Evolutionary conservation across 1,140 invertebrate species (phyloP).

Genomic region (Aradophagus sp.): DNA sequence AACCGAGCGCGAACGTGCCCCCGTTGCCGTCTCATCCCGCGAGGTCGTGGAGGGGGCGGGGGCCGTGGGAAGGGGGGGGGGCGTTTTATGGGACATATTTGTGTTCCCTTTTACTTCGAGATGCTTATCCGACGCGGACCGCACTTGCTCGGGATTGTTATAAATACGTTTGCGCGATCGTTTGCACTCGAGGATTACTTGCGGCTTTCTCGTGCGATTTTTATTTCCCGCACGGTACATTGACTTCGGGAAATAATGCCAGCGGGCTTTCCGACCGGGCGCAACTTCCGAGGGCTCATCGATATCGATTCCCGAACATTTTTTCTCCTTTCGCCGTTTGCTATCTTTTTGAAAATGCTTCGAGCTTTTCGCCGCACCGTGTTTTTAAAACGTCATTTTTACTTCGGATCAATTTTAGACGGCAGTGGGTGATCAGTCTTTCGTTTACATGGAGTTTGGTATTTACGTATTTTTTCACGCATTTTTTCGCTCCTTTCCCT

Average conservation of each 20-base stretch:
- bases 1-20: constrained; percentile 62
- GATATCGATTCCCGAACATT: constrained; percentile 17
- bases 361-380: neutral
- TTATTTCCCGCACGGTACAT: constrained; percentile 33
- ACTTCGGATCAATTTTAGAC: too few relatives aligned
- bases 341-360: too few relatives aligned
- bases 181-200: constrained; percentile 38
- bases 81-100: constrained; percentile 41
- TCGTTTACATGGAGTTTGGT: too few relatives aligned
- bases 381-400: too few relatives aligned
- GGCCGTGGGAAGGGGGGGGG: too few relatives aligned
- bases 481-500: too few relatives aligned
- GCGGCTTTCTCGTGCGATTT: constrained; percentile 29
- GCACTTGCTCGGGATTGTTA: constrained; percentile 32
- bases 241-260: constrained; percentile 32
- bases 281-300: constrained; percentile 16
- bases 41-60: too few relatives aligned
- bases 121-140: constrained; percentile 11
- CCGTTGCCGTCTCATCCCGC: constrained; percentile 35
- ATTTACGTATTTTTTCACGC: too few relatives aligned
- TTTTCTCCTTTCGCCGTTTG: neutral
- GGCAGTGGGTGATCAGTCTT: too few relatives aligned
- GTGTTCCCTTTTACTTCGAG: constrained; percentile 12
- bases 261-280: constrained; percentile 17
- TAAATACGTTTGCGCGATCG: constrained; percentile 44